Percentiles rank a stretch among this genome's conserved stretches.
Conservation (phyloP, 2,797 vertebrate genomes). For the Hephaestus fuliginosus region DNA sequence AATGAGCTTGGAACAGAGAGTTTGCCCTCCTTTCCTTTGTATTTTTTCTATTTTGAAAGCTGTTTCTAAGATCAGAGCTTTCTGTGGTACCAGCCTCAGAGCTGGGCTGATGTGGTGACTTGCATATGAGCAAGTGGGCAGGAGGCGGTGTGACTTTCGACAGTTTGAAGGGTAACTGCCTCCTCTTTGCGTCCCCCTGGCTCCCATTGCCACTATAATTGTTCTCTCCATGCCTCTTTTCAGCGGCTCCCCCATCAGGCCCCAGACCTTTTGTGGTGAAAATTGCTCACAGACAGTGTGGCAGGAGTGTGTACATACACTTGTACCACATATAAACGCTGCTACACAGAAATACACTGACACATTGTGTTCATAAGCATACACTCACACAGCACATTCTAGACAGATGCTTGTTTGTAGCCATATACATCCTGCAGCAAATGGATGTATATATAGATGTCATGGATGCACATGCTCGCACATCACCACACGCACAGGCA, state of each 20-base stretch:
- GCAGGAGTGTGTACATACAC: no score
- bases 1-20: slow-evolving; percentile 16
- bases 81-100: slow-evolving; percentile 8
- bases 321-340: not conserved
- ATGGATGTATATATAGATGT: no score
- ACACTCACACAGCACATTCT: no score
- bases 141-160: slow-evolving; percentile 49
- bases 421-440: no score
- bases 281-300: slow-evolving; percentile 41
- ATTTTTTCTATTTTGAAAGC: no score
- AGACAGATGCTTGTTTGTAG: no score
- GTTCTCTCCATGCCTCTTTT: slow-evolving; percentile 44
- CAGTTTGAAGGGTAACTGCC: slow-evolving; percentile 64
- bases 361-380: not conserved
- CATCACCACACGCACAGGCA: not conserved
- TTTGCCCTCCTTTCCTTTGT: not conserved
- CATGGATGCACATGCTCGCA: not conserved
- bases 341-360: not conserved
- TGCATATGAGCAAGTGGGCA: slow-evolving; percentile 29
- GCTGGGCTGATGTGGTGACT: slow-evolving; percentile 36
- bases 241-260: slow-evolving; percentile 34
- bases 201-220: slow-evolving; percentile 66
- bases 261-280: slow-evolving; percentile 44
- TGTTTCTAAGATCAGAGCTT: slow-evolving; percentile 33
- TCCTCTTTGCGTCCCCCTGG: slow-evolving; percentile 38